Evolutionary conservation across 1,140 invertebrate species (phyloP).

Genomic region (Acromyrmex heyeri): DNA sequence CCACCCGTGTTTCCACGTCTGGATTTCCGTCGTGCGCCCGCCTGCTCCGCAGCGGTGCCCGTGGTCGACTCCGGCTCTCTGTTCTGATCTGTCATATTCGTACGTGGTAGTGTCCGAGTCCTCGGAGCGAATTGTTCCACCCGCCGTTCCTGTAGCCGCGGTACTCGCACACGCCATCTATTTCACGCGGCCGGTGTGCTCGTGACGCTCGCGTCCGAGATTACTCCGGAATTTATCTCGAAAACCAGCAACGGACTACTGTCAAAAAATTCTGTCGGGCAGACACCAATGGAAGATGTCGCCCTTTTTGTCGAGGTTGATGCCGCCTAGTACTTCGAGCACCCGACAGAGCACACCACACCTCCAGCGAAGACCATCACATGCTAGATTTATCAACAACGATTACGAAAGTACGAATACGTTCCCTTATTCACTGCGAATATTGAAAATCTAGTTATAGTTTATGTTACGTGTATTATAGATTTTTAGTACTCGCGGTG

Average conservation of each 20-base stretch:
- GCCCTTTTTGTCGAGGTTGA: neutral
- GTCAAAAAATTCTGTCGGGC: constrained; percentile 22
- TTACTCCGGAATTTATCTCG: constrained; percentile 4
- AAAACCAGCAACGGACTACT: neutral
- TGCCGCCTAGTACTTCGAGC: neutral
- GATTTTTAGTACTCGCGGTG: too few relatives aligned
- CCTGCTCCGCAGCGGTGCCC: neutral
- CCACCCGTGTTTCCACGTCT: constrained; percentile 4
- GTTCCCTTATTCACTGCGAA: too few relatives aligned
- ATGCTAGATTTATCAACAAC: neutral
- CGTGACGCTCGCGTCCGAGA: neutral
- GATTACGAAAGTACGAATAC: neutral
- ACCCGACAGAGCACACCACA: constrained; percentile 2
- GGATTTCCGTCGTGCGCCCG: neutral
- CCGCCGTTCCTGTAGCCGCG: constrained; percentile 34
- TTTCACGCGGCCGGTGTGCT: neutral
- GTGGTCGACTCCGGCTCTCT: constrained; percentile 40
- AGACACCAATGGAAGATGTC: constrained; percentile 28
- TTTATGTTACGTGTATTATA: too few relatives aligned
- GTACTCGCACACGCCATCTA: constrained; percentile 68
- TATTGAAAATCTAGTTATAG: too few relatives aligned
- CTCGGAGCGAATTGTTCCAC: constrained; percentile 44
- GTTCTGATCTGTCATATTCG: constrained; percentile 65
- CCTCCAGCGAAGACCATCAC: neutral
- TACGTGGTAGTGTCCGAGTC: neutral